phyloP scores from a whole-genome alignment of 1,140 invertebrate genomes.

The Drosophila kikkawai region DNA sequence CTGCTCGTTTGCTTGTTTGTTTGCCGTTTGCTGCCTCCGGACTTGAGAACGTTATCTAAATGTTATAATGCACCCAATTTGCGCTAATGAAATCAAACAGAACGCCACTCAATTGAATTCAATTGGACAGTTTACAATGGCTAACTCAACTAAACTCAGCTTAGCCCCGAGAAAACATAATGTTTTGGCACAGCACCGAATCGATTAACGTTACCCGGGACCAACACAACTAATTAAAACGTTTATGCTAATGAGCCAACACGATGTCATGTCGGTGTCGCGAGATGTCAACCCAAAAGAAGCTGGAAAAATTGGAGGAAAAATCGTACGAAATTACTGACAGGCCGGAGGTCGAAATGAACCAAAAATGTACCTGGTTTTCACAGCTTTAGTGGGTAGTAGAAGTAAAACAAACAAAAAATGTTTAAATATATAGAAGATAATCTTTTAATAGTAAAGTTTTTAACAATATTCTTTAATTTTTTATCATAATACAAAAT shows the following conservation, averaged over 20 bases:
- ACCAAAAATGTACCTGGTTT: background rate
- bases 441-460: background rate
- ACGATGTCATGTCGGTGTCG: slow-evolving; percentile 58
- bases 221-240: slow-evolving; percentile 71
- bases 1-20: slow-evolving; percentile 27
- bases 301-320: slow-evolving; percentile 11
- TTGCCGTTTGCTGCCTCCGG: slow-evolving; percentile 37
- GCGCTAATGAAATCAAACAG: slow-evolving; percentile 73
- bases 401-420: background rate
- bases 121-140: slow-evolving; percentile 65
- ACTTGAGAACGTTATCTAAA: slow-evolving; percentile 48
- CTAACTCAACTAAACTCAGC: slow-evolving; percentile 29
- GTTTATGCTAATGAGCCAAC: slow-evolving; percentile 74
- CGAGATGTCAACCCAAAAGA: slow-evolving; percentile 41
- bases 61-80: slow-evolving; percentile 66
- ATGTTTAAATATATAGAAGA: background rate
- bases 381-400: background rate
- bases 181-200: slow-evolving; percentile 51
- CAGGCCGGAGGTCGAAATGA: slow-evolving; percentile 10
- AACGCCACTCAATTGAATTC: slow-evolving; percentile 74
- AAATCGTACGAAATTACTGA: slow-evolving; percentile 9
- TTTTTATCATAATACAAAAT: no score
- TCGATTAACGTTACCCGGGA: slow-evolving; percentile 53
- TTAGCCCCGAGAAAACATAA: slow-evolving; percentile 21
- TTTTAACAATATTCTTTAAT: background rate